phyloP scores from a whole-genome alignment of 2,797 vertebrate genomes.

The Channa striata region DNA sequence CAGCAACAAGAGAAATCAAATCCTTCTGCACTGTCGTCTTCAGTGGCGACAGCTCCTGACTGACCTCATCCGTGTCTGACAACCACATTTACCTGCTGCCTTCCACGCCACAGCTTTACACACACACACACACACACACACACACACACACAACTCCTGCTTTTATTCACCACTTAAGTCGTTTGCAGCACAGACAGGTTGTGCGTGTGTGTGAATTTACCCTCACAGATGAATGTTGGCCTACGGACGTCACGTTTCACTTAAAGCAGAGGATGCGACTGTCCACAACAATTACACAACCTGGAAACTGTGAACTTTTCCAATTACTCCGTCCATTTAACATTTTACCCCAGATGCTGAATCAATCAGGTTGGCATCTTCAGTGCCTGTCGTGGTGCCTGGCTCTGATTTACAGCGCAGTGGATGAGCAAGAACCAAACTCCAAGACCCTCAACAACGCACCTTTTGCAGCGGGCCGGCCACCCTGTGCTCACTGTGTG shows the following conservation, averaged over 20 bases:
- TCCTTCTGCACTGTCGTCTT: slow-evolving; percentile 19
- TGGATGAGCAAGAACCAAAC: slow-evolving; percentile 5
- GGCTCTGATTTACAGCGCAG: slow-evolving; percentile 9
- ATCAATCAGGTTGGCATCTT: slow-evolving; percentile 40
- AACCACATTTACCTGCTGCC: slow-evolving; percentile 30
- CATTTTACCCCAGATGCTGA: slow-evolving; percentile 53
- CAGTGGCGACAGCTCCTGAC: slow-evolving; percentile 36
- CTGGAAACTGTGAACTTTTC: slow-evolving; percentile 39
- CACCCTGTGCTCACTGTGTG: slow-evolving; percentile 12
- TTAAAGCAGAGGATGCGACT: slow-evolving; percentile 37
- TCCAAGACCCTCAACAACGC: slow-evolving; percentile 26
- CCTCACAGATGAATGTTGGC: too few species aligned
- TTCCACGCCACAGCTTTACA: neutral
- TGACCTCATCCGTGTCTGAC: slow-evolving; percentile 43
- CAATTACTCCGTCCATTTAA: slow-evolving; percentile 56
- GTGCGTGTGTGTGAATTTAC: slow-evolving; percentile 6
- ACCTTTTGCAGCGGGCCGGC: slow-evolving; percentile 3
- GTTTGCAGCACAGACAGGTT: slow-evolving; percentile 31
- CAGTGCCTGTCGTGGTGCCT: slow-evolving; percentile 14
- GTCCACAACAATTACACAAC: slow-evolving; percentile 36
- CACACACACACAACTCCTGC: slow-evolving; percentile 6
- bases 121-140: neutral
- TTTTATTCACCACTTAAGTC: slow-evolving; percentile 39
- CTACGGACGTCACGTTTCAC: slow-evolving; percentile 18
- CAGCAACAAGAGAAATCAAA: slow-evolving; percentile 24